Conservation (phyloP, 1,140 invertebrate genomes). For the Propsilocerus akamusi region DNA sequence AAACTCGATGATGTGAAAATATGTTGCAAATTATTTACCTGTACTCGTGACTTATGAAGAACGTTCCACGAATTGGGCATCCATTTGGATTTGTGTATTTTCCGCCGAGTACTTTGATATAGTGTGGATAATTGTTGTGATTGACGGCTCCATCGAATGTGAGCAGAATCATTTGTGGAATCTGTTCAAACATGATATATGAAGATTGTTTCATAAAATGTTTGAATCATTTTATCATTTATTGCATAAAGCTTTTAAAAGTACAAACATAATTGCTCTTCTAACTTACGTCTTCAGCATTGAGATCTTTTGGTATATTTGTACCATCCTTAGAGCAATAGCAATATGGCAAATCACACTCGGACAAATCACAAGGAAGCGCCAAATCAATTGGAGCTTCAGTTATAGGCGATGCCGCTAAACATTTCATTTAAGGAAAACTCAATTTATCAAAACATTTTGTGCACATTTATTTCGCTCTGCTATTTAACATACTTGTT, state of each 20-base stretch:
- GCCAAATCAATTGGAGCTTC: constrained; percentile 62
- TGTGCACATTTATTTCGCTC: neutral
- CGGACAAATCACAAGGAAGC: constrained; percentile 49
- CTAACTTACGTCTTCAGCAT: constrained; percentile 54
- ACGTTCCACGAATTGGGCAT: constrained; percentile 77
- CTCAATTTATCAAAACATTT: neutral
- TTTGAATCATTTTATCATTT: neutral
- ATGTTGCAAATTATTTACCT: constrained; percentile 24
- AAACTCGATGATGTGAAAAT: constrained; percentile 6
- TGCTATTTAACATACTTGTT: constrained; percentile 44
- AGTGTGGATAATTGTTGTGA: constrained; percentile 77
- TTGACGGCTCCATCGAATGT: constrained; percentile 90
- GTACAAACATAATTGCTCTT: neutral
- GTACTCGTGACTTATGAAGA: constrained; percentile 89
- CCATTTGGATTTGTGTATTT: constrained; percentile 73
- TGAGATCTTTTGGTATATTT: constrained; percentile 59
- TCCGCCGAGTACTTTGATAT: constrained; percentile 64
- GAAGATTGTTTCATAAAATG: neutral
- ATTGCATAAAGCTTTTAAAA: neutral
- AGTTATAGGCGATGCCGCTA: constrained; percentile 59
- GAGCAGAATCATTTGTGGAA: constrained; percentile 82
- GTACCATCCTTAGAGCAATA: constrained; percentile 87
- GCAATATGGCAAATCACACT: constrained; percentile 75
- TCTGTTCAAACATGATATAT: constrained; percentile 33
- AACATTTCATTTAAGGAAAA: neutral